These are phyloP conservation scores for Cerastis rubricosa DNA, from an alignment of 2,888 invertebrate genomes.

Conservation along the genomic window DNA sequence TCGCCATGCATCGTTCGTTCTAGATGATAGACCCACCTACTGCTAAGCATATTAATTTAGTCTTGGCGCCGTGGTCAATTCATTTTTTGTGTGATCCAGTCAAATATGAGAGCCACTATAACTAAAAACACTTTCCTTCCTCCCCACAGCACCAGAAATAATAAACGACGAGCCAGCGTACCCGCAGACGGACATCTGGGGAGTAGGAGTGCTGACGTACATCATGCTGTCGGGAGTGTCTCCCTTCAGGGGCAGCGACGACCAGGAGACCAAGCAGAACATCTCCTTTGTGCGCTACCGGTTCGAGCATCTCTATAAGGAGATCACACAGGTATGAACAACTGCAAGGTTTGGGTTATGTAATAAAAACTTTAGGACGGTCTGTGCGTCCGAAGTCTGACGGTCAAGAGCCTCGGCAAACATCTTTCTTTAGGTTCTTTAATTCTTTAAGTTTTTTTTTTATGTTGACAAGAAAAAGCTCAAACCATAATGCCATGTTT, in stretches of 20 bases:
- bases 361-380: neutral
- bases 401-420: too few species aligned
- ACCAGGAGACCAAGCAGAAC: constrained; percentile 97
- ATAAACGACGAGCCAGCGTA: constrained; percentile 96
- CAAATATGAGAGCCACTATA: too few species aligned
- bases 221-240: constrained; percentile 97
- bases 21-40: too few species aligned
- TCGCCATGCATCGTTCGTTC: too few species aligned
- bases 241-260: constrained; percentile 96
- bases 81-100: too few species aligned
- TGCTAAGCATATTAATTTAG: too few species aligned
- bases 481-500: neutral
- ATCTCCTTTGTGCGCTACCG: constrained; percentile 97
- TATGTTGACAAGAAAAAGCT: neutral
- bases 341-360: neutral
- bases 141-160: constrained; percentile 95
- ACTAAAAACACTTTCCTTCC: neutral
- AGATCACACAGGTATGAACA: constrained; percentile 94
- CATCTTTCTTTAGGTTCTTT: too few species aligned
- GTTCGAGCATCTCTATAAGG: constrained; percentile 98
- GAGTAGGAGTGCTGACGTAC: constrained; percentile 97
- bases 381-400: neutral
- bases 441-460: too few species aligned
- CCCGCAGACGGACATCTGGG: constrained; percentile 98
- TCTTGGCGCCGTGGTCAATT: too few species aligned